These are phyloP conservation scores for Capitella teleta DNA, from an alignment of 1,140 invertebrate genomes.

Conservation along the genomic window DNA sequence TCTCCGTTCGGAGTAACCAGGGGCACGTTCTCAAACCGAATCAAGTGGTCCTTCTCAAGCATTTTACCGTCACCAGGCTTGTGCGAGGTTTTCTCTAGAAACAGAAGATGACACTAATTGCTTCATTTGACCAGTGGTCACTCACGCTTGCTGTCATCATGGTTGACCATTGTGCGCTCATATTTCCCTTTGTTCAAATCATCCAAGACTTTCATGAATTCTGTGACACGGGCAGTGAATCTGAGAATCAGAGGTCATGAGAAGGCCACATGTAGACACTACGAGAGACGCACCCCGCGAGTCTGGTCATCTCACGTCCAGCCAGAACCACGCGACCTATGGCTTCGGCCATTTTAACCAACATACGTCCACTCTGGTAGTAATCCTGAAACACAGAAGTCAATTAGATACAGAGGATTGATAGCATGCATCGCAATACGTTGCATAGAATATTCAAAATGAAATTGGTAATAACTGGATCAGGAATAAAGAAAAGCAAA, in stretches of 20 bases:
- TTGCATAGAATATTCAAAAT: too few relatives aligned
- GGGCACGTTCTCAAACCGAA: constrained; percentile 79
- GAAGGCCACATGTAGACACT: too few relatives aligned
- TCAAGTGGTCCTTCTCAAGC: too few relatives aligned
- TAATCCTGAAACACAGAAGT: constrained; percentile 55
- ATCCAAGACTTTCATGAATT: constrained; percentile 72
- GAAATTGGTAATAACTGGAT: too few relatives aligned
- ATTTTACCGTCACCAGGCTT: too few relatives aligned
- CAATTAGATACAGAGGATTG: neutral
- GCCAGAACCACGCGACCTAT: constrained; percentile 87
- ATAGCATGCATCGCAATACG: too few relatives aligned
- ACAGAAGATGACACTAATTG: too few relatives aligned
- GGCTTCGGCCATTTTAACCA: constrained; percentile 91
- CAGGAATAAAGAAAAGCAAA: too few relatives aligned
- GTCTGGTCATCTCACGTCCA: constrained; percentile 80
- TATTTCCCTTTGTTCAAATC: constrained; percentile 81
- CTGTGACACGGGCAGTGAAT: constrained; percentile 82
- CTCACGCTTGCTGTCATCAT: neutral
- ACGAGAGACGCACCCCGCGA: constrained; percentile 63
- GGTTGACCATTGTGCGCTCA: constrained; percentile 68
- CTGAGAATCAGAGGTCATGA: constrained; percentile 17
- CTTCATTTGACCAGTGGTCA: neutral
- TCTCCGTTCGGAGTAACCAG: constrained; percentile 95
- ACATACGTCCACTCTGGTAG: constrained; percentile 92
- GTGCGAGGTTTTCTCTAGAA: too few relatives aligned